Base-by-base conservation (phyloP, 2,888 invertebrate genomes). In the Nomada lathburiana region DNA sequence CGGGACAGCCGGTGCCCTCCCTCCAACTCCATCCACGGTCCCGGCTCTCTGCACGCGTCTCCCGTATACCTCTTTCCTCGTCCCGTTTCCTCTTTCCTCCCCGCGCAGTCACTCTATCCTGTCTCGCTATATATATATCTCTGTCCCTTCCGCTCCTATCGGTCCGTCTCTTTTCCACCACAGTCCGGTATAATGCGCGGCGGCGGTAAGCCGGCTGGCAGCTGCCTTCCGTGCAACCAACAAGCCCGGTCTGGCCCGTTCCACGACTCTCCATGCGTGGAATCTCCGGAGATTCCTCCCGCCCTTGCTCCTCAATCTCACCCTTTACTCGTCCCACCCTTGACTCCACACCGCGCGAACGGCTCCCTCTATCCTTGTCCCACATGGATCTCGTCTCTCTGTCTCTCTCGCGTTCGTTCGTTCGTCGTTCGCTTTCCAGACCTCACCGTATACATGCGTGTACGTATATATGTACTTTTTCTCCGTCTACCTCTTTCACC, bases 191-290 rank as follows among this genome's bases (percentile, higher is more conserved):
- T 86, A 84, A 86, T 88, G 89, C 88, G 87, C 86, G 87, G 86
- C 89, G 90, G 90, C 90, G 91, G 92, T 92, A 91, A 93, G 92
- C 91, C 90, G 93, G 89, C 92, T 91, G 91, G 92, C 93, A 93
- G 92, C 93, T 92, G 92, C 93, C 91, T 92, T 92, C 91, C 92
- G 92, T 92, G 92, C 91, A 90, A 91, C 91, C 91, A 91, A 91
- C 92, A 88, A 92, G 89, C 80, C 84, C 79, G 82, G 88, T 88
- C 89, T 88, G 90, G 88, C 89, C 89, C 90, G 88, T 88, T 90
- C 89, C 90, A 87, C 88, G 87, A 80, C 87, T 88, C 90, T 90
- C 90, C 91, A 90, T 91, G 92, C 91, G 91, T 92, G 91, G 92
- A 92, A 92, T 92, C 91, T 91, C 89, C 88, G 86, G 91, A 92